Evolutionary conservation across 2,113 vertebrate genomes (phyloP).

Genomic region (Etia nguti): DNA sequence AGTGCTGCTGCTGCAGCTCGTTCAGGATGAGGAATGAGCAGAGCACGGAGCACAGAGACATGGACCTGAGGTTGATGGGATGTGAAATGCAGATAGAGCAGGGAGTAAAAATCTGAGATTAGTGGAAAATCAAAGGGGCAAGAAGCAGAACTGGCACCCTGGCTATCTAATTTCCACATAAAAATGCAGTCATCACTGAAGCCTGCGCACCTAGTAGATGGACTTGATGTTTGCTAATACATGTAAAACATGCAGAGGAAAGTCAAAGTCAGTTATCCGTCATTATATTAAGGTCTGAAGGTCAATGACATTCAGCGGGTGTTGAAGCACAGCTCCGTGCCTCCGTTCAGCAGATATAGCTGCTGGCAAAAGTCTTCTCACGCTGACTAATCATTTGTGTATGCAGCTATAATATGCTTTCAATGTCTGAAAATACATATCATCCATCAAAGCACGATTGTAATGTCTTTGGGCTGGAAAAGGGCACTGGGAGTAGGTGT

Average conservation of each 20-base stretch:
- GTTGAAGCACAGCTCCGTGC: background rate
- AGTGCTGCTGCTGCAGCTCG: background rate
- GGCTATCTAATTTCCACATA: background rate
- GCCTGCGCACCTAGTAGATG: background rate
- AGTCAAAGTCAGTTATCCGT: conserved; percentile 47
- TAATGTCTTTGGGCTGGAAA: conserved; percentile 64
- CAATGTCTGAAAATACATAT: conserved; percentile 66
- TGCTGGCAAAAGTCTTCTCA: conserved; percentile 18
- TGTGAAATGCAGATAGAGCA: conserved; percentile 36
- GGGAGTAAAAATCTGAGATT: conserved; percentile 7
- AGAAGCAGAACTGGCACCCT: background rate
- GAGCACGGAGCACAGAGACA: conserved; percentile 24
- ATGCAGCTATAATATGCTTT: conserved; percentile 59
- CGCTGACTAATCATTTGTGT: conserved; percentile 67
- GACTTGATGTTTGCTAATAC: conserved; percentile 3
- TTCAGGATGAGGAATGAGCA: conserved; percentile 47
- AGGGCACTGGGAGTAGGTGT: conserved; percentile 59
- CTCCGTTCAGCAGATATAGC: conserved; percentile 24
- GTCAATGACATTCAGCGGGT: conserved; percentile 35
- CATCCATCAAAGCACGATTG: conserved; percentile 67
- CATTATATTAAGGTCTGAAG: conserved; percentile 17
- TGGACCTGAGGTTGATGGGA: conserved; percentile 31
- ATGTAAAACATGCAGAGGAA: conserved; percentile 18
- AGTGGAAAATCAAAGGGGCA: conserved; percentile 15
- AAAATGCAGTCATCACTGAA: background rate